A percentile compares a stretch with the other conserved stretches of the same genome.
phyloP scores from a whole-genome alignment of 2,113 vertebrate genomes.

The Myodes glareolus region DNA sequence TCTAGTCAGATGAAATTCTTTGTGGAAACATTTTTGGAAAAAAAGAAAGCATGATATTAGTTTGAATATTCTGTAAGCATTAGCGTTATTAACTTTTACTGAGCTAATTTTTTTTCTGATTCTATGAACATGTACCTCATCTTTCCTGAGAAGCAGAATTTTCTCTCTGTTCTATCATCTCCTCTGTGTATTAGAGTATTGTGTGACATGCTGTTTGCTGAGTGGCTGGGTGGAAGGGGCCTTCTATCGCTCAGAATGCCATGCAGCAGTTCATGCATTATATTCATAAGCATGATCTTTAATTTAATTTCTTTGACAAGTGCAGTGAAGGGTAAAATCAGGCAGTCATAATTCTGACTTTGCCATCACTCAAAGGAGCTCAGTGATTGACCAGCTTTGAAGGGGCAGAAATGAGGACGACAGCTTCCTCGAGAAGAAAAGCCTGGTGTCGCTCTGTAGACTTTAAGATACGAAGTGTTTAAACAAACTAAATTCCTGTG shows the following conservation, averaged over 20 bases:
- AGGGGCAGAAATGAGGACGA: conserved; percentile 58
- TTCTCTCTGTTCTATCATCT: conserved; percentile 63
- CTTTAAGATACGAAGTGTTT: conserved; percentile 44
- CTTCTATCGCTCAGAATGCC: conserved; percentile 74
- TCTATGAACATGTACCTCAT: conserved; percentile 25
- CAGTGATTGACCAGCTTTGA: conserved; percentile 66
- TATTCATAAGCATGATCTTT: conserved; percentile 77
- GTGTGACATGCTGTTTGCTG: conserved; percentile 61
- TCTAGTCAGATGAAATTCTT: conserved; percentile 73
- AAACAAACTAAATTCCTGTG: conserved; percentile 44
- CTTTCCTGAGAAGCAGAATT: conserved; percentile 65
- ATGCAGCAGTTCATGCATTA: conserved; percentile 76
- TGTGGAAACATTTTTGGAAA: conserved; percentile 53
- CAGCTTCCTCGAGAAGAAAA: conserved; percentile 42
- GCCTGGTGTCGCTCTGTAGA: conserved; percentile 51
- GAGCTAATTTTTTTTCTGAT: conserved; percentile 65
- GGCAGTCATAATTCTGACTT: conserved; percentile 80
- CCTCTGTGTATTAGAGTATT: conserved; percentile 70
- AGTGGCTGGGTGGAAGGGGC: conserved; percentile 72
- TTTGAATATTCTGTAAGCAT: conserved; percentile 24
- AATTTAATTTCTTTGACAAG: conserved; percentile 80
- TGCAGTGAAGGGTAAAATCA: conserved; percentile 79
- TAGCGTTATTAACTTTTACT: conserved; percentile 56
- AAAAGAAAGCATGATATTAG: not conserved
- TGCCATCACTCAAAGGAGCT: conserved; percentile 68